A percentile compares a stretch with the other conserved stretches of the same genome.
These are phyloP conservation scores for Glaucomys volans DNA, from an alignment of 2,113 vertebrate genomes.

Conservation along the genomic window DNA sequence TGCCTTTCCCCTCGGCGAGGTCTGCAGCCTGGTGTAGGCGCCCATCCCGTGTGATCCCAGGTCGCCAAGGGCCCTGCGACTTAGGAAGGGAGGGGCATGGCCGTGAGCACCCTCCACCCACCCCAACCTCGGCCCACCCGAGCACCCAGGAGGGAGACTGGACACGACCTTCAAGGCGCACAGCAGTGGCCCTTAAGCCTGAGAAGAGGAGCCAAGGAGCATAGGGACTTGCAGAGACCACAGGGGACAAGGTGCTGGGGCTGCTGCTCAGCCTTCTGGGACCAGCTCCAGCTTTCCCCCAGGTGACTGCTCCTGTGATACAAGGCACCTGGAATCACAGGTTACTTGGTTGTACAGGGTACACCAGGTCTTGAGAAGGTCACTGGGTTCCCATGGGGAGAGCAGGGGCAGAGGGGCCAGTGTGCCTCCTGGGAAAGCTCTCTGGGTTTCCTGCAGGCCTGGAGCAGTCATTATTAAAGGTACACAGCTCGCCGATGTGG, in stretches of 20 bases:
- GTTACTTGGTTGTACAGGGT: too few species aligned
- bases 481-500: too few species aligned
- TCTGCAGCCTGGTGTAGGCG: fast-evolving
- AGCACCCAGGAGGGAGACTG: background rate
- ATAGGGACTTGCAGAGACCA: background rate
- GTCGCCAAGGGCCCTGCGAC: fast-evolving
- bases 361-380: background rate
- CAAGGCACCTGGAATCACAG: fast-evolving
- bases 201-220: background rate
- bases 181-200: fast-evolving
- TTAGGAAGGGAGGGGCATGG: too few species aligned
- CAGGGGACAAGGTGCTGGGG: fast-evolving
- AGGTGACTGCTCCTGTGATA: background rate
- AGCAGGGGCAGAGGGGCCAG: fast-evolving
- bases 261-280: background rate
- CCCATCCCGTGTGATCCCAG: too few species aligned
- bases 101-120: fast-evolving
- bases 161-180: too few species aligned
- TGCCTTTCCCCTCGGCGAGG: constrained; percentile 45
- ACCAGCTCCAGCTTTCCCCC: background rate
- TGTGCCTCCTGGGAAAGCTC: fast-evolving
- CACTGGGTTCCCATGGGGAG: background rate
- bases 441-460: too few species aligned
- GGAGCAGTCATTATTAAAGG: background rate
- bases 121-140: fast-evolving